phyloP scores from a whole-genome alignment of 2,113 vertebrate species.

The Chloropsis hardwickii region DNA sequence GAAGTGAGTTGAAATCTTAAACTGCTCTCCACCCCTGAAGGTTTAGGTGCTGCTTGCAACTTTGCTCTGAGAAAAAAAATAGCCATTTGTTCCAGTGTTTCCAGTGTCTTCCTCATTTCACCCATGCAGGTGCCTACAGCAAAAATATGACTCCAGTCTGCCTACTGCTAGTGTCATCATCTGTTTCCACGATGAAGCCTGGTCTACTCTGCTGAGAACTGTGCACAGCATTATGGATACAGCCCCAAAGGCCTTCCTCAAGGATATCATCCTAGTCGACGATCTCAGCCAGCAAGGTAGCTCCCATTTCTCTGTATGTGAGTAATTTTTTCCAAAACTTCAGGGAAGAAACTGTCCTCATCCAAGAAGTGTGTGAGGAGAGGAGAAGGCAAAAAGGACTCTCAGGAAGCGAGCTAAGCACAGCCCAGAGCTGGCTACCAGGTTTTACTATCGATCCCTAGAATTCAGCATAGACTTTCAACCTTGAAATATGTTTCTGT shows the following conservation, averaged over 20 bases:
- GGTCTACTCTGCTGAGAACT: constrained; percentile 85
- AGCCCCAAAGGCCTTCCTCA: constrained; percentile 72
- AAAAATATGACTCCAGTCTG: constrained; percentile 70
- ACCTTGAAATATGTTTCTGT: not conserved
- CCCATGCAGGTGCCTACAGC: constrained; percentile 78
- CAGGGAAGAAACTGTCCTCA: not conserved
- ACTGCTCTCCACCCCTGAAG: not conserved
- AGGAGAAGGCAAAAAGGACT: not conserved
- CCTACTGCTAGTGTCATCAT: constrained; percentile 84
- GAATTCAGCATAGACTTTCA: not conserved
- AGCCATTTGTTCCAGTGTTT: not conserved
- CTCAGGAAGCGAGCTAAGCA: not conserved
- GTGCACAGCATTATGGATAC: constrained; percentile 85
- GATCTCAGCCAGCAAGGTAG: constrained; percentile 85
- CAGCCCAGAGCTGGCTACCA: not conserved
- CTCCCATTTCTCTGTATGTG: not conserved
- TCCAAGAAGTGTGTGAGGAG: not conserved
- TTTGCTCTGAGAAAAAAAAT: not conserved
- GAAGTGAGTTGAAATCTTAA: not conserved
- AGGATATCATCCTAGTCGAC: constrained; percentile 86
- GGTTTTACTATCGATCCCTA: not conserved
- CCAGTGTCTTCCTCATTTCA: not conserved
- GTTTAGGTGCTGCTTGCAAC: not conserved
- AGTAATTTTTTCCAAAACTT: not conserved
- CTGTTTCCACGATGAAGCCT: constrained; percentile 85